Evolutionary conservation across 1,140 invertebrate species (phyloP), one percentile per base, ranked within the genome.

Genomic region (Calephelis virginiensis): DNA sequence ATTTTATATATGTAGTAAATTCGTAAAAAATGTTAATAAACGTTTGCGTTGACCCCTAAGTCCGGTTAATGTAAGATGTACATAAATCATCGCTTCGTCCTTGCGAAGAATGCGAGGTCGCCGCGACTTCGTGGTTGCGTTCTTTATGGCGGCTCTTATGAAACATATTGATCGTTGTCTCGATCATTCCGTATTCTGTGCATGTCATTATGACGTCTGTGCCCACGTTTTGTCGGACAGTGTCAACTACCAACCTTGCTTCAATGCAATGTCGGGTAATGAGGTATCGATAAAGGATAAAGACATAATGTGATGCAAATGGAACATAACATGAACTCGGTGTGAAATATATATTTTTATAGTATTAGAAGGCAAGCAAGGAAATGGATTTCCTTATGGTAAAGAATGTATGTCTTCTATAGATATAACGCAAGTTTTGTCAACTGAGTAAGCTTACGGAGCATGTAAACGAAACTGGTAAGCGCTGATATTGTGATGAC

Each of bases 81-180:
- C 59, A 66, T 73, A 73, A 73, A 73, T 73, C 70, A 62, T 83
- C 89, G 87, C 76, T n/a, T 83, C 90, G 90, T 91, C 90, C 90
- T 91, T 91, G 90, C 71, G 72, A 85, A 83, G 90, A 91, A 91
- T 91, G 90, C 85, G 89, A 91, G 90, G 90, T 80, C 85, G 82
- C 70, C 75, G 76, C 82, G 83, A 77, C 71, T 78, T 78, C 76
- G 75, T 78, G 73, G 73, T 74, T 80, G 80, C 74, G 81, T 76
- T 78, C 77, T 80, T 80, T 77, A 70, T 74, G 71, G 73, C 80
- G 73, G 70, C 77, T 85, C 85, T 86, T 82, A 80, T 86, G 75
- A 76, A 82, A 83, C 76, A 82, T 80, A 78, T 76, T 83, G 75
- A 81, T 80, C 76, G 75, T 83, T 81, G 70, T 77, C 78, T 74